Evolutionary conservation across 1,140 invertebrate species (phyloP), one percentile per base, ranked within the genome.

Genomic region (Dendrolimus kikuchii): DNA sequence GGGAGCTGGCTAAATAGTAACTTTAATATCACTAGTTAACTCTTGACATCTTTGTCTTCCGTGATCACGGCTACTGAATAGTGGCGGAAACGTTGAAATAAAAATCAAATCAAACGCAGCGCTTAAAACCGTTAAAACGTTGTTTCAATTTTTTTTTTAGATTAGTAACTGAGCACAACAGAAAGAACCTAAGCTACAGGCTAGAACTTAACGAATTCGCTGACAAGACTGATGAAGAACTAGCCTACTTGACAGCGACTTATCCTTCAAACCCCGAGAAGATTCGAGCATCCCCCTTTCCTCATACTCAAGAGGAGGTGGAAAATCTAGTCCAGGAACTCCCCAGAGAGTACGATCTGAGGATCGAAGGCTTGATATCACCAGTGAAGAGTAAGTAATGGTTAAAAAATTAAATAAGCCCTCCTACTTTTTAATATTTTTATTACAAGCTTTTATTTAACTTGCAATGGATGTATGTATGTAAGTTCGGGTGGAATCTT

Each of bases 301-400:
- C 92, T 7, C 90, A 93, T 55, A 55, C 70, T 3, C 72, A 84
- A 37, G 68, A 78, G 4, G 68, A 78, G 50, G 38, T 80, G 0
- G 59, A 64, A 1, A 42, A 57, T 0, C 9, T 87, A 5, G 61
- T 74, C 6, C 51, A 76, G 3, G 57, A 72, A 36, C 57, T 95
- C 37, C 95, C 95, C 10, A 89, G 91, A 8, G 88, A 84, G 61
- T 89, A 93, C 50, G 96, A 98, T 86, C 96, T 97, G 95, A 91
- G 96, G 65, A 70, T 97, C 4, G 92, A 90, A 73, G 96, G 95
- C 43, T 94, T 95, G 65, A 95, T 98, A 0, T 96, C 94, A 7
- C 94, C 95, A 5, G 94, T 98, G 0, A 98, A 98, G 91, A 92
- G 93, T 94, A 82, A 71, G 57, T 61, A 23, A 23, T 23, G 23